Evolutionary conservation across 35 echinoderm and acorn worm genomes (phyloP).

Genomic region (Holothuria glaberrima): DNA sequence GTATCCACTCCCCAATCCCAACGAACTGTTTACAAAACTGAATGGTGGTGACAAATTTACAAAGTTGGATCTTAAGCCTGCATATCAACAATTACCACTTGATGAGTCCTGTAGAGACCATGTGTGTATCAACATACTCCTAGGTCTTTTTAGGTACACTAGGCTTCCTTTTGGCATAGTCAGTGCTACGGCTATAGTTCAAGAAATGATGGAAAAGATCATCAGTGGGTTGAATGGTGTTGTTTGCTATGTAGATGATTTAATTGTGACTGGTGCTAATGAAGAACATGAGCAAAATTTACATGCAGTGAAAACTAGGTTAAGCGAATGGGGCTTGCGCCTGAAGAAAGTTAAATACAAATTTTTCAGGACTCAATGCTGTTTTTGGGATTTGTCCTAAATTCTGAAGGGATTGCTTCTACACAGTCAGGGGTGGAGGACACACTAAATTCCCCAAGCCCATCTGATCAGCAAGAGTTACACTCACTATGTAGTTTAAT

Average conservation of each 20-base stretch:
- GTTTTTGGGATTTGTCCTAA: constrained; percentile 28
- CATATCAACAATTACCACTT: constrained; percentile 58
- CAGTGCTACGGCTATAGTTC: constrained; percentile 52
- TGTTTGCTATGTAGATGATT: constrained; percentile 51
- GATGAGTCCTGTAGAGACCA: constrained; percentile 57
- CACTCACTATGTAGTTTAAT: constrained; percentile 41
- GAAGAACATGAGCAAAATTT: constrained; percentile 43
- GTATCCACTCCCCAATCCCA: constrained; percentile 39
- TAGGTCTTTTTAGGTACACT: constrained; percentile 34
- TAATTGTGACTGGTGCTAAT: constrained; percentile 58
- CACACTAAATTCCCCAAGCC: constrained; percentile 48
- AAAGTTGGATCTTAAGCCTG: constrained; percentile 17
- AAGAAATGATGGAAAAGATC: constrained; percentile 56
- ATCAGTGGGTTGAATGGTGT: constrained; percentile 35
- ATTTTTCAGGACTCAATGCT: constrained; percentile 43
- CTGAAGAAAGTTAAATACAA: constrained; percentile 38
- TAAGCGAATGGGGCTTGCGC: constrained; percentile 38
- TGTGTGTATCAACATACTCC: constrained; percentile 64
- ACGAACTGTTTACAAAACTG: neutral
- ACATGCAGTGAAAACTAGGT: constrained; percentile 16
- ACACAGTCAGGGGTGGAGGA: constrained; percentile 54
- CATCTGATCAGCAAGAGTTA: constrained; percentile 41
- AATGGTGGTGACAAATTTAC: neutral
- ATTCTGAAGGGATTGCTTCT: constrained; percentile 57
- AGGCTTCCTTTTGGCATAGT: constrained; percentile 54